A percentile compares a stretch with the other conserved stretches of the same genome.
phyloP scores from a whole-genome alignment of 2,797 vertebrate species.

The Cyclopterus lumpus region DNA sequence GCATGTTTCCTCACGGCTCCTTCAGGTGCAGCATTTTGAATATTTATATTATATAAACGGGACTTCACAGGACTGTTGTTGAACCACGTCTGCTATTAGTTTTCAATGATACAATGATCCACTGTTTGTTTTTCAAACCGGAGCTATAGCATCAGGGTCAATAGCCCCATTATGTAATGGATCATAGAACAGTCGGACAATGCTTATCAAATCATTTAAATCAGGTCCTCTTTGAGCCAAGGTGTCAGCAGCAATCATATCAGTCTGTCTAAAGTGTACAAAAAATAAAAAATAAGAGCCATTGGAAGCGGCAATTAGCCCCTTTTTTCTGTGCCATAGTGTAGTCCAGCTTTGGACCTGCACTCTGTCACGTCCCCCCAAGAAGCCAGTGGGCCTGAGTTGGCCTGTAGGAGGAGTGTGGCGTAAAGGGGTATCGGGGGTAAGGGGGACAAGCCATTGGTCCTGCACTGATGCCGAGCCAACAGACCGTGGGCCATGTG shows the following conservation, averaged over 20 bases:
- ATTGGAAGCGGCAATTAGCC: conserved; percentile 37
- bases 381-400: conserved; percentile 11
- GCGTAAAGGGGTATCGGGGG: not conserved
- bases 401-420: conserved; percentile 7
- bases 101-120: not conserved
- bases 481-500: conserved; percentile 43
- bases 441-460: conserved; percentile 38
- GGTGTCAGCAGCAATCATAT: conserved; percentile 32
- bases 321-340: conserved; percentile 13
- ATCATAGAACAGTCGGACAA: conserved; percentile 8
- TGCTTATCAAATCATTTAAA: conserved; percentile 18
- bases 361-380: conserved; percentile 59
- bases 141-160: not conserved
- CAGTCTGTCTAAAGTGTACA: conserved; percentile 20
- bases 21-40: not conserved
- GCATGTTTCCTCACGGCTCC: not conserved
- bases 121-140: conserved; percentile 22
- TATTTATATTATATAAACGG: conserved; percentile 12
- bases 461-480: conserved; percentile 44
- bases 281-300: conserved; percentile 20
- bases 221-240: not conserved
- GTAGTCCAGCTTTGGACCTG: conserved; percentile 49
- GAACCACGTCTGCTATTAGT: conserved; percentile 7
- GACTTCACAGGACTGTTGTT: conserved; percentile 25
- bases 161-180: not conserved